Conservation (phyloP, 1,140 invertebrate species). For the Aphidius gifuensis region DNA sequence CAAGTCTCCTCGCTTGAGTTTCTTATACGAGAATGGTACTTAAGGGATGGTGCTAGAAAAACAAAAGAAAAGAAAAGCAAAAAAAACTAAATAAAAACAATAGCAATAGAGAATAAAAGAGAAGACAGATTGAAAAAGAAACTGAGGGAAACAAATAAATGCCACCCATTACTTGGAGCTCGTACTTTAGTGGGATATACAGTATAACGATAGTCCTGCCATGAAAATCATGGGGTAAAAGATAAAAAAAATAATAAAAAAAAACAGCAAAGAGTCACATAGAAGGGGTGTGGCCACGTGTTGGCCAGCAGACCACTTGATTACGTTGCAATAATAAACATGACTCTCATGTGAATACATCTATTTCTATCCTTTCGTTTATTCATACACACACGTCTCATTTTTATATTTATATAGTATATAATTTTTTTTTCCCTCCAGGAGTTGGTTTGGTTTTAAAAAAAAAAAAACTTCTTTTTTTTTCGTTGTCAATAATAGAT, state of each 20-base stretch:
- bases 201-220: conserved; percentile 32
- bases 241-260: conserved; percentile 4
- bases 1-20: too few relatives aligned
- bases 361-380: conserved; percentile 15
- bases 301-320: conserved; percentile 41
- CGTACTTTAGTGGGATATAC: conserved; percentile 1
- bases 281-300: conserved; percentile 16
- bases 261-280: background rate
- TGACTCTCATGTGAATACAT: conserved; percentile 49
- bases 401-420: conserved; percentile 9
- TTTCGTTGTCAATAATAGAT: conserved; percentile 39
- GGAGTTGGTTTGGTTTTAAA: too few relatives aligned
- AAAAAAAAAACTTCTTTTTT: too few relatives aligned
- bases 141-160: conserved; percentile 52
- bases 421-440: too few relatives aligned
- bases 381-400: conserved; percentile 1
- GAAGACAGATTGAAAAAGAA: too few relatives aligned
- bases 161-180: conserved; percentile 42
- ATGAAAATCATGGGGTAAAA: conserved; percentile 42
- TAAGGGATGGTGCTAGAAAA: too few relatives aligned
- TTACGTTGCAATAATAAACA: conserved; percentile 52
- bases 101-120: too few relatives aligned
- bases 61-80: too few relatives aligned
- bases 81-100: too few relatives aligned
- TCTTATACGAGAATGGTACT: too few relatives aligned